Evolutionary conservation across 2,113 vertebrate species (phyloP), one percentile per base, ranked within the genome.

Genomic region (Pteropus alecto): DNA sequence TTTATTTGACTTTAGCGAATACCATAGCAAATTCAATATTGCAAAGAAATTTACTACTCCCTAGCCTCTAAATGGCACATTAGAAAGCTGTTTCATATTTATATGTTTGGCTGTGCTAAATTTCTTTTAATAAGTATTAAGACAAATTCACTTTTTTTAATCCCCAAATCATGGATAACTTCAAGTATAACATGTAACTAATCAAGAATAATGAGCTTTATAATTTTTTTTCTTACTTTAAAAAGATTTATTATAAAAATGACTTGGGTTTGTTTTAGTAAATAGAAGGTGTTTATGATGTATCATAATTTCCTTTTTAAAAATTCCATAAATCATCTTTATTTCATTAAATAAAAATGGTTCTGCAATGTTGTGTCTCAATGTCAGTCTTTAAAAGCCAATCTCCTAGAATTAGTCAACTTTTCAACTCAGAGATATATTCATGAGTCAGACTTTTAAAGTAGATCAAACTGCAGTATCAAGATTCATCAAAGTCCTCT

Each of bases 401-500:
- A 41, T 7, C 46, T 86, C 24, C 4, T 77, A 38, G 35, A 94
- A 48, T 92, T 26, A 71, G 18, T 33, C 11, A 16, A 12, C 16
- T 35, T 93, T 71, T 35, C 61, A 87, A 76, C 18, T 77, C 41
- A 86, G 18, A 61, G 28, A 65, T 56, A 65, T 58, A 16, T 13
- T 71, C 58, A 22, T 79, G 28, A 71, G 21, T 74, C 35, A 77
- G 13, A 15, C 3, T 74, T 77, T 87, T 74, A 24, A 60, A 65
- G 6, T n/a, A 14, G 7, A 73, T 54, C 56, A 82, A 46, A 77
- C 5, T 1, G 18, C 13, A 65, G 3, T 63, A 7, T 84, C n/a
- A 82, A 90, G 22, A 84, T 60, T 76, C 11, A 65, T 56, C 14
- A 76, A 86, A 82, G 73, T 93, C 24, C 78, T 95, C n/a, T 94